A percentile compares a stretch with the other conserved stretches of the same genome.
phyloP scores from a whole-genome alignment of 2,113 vertebrate species.

The Poicephalus gulielmi region DNA sequence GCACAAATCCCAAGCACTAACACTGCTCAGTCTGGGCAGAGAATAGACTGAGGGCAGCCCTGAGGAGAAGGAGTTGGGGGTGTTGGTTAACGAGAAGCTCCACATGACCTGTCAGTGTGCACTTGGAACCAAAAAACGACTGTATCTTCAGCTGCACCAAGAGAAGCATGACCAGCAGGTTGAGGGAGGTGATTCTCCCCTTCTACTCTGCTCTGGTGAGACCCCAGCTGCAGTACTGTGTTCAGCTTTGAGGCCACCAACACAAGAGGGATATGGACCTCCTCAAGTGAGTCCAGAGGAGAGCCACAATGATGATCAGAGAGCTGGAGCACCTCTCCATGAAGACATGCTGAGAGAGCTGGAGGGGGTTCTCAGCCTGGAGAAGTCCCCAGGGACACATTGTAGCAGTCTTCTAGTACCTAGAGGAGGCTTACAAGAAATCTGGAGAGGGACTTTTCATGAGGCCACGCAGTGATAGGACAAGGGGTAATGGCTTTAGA shows the following conservation, averaged over 20 bases:
- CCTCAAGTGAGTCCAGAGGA: not conserved
- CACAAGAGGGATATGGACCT: not conserved
- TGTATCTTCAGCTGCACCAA: not conserved
- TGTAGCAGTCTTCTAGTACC: not conserved
- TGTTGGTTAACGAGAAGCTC: not conserved
- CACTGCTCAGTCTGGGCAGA: not conserved
- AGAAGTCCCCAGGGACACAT: not conserved
- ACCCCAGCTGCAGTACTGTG: not conserved
- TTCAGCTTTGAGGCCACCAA: not conserved
- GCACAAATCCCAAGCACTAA: not conserved
- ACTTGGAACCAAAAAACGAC: not conserved
- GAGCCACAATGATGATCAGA: not conserved
- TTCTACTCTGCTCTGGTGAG: not conserved
- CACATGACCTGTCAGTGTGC: not conserved
- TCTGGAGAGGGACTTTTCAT: not conserved
- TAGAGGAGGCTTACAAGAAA: not conserved
- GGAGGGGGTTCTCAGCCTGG: not conserved
- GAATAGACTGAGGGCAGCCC: not conserved
- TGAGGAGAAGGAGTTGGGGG: not conserved
- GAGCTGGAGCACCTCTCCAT: not conserved
- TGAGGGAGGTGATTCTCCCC: not conserved
- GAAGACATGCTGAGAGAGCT: not conserved
- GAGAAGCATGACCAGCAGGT: not conserved
- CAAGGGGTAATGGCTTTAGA: not conserved
- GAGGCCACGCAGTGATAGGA: not conserved